A percentile compares a stretch with the other conserved stretches of the same genome.
Conservation (phyloP, 1,140 invertebrate genomes). For the Nasonia vitripennis region DNA sequence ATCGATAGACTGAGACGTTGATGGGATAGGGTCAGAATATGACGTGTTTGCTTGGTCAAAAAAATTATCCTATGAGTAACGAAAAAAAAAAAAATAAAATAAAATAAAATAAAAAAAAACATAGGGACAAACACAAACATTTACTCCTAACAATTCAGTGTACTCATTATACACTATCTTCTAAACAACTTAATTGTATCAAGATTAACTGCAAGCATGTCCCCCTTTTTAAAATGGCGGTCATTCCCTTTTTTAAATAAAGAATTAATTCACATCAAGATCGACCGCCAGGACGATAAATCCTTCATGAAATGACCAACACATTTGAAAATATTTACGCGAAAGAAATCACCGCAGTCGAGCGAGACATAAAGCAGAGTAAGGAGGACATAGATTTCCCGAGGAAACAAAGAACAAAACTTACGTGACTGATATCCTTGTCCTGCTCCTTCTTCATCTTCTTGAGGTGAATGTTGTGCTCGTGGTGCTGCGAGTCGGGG, state of each 20-base stretch:
- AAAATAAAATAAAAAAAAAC: neutral
- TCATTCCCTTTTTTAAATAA: too few species aligned
- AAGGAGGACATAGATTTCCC: neutral
- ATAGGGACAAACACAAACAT: neutral
- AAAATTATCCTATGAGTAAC: neutral
- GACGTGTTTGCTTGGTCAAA: too few species aligned
- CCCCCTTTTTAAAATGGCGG: too few species aligned
- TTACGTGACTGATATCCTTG: slow-evolving; percentile 88
- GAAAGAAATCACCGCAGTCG: neutral
- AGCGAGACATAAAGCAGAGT: neutral
- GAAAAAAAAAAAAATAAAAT: neutral
- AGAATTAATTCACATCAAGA: too few species aligned
- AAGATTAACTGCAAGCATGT: too few species aligned
- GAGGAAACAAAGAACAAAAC: slow-evolving; percentile 67
- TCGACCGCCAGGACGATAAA: too few species aligned
- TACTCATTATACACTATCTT: too few species aligned
- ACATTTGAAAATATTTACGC: too few species aligned
- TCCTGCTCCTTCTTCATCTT: slow-evolving; percentile 89
- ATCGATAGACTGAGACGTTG: too few species aligned
- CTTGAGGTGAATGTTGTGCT: slow-evolving; percentile 79
- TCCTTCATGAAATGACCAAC: too few species aligned
- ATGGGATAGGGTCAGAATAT: too few species aligned
- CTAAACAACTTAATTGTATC: too few species aligned
- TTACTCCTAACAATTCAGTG: neutral
- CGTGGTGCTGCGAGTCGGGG: slow-evolving; percentile 79